These are phyloP conservation scores for Cyclina sinensis DNA, from an alignment of 1,140 invertebrate genomes.

Conservation along the genomic window DNA sequence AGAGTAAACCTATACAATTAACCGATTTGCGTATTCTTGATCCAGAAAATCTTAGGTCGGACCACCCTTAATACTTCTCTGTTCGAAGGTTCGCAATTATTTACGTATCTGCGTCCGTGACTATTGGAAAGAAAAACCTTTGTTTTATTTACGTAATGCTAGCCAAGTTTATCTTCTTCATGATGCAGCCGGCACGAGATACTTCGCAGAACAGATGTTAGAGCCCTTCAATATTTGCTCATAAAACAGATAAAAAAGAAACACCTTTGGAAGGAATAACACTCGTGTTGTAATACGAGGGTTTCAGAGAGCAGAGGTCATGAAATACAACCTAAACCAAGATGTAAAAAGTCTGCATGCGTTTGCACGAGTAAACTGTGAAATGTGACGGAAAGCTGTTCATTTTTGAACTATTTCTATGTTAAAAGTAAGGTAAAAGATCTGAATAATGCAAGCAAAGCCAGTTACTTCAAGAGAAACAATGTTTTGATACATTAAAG, in stretches of 20 bases:
- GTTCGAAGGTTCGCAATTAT: neutral
- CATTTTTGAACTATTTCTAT: no score
- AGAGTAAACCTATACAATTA: no score
- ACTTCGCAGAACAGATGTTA: slow-evolving; percentile 21
- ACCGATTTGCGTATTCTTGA: neutral
- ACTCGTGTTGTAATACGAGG: neutral
- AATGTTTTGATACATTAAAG: no score
- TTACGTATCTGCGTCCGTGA: slow-evolving; percentile 1
- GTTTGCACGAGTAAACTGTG: neutral
- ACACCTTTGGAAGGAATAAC: neutral
- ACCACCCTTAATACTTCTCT: neutral
- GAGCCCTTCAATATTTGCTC: slow-evolving; percentile 24
- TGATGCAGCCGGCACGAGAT: slow-evolving; percentile 1
- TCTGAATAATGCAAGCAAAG: no score
- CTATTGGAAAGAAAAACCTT: neutral
- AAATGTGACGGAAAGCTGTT: neutral
- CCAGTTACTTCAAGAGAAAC: no score
- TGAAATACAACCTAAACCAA: neutral
- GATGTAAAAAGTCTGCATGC: neutral
- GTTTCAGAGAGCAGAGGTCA: slow-evolving; percentile 13
- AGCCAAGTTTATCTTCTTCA: slow-evolving; percentile 25
- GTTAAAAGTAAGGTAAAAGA: no score
- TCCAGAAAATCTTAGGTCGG: neutral
- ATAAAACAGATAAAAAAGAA: slow-evolving; percentile 40
- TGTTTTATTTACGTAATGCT: slow-evolving; percentile 30